Conservation (phyloP, 2,797 vertebrate genomes). For the Petrocephalus schoutedeni region DNA sequence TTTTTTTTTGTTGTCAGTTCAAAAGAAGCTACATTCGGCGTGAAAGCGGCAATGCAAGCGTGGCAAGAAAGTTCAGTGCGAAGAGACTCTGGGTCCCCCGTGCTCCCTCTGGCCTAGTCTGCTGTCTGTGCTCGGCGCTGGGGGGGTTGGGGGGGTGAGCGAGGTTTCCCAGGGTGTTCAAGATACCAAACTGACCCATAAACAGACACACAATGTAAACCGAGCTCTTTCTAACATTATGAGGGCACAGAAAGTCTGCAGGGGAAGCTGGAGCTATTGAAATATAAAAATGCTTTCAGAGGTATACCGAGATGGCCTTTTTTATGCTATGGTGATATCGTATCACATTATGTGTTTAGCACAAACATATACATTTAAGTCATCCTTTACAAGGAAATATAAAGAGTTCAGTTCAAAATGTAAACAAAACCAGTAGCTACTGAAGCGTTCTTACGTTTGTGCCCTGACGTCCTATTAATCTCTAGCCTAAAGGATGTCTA, state of each 20-base stretch:
- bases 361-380: constrained; percentile 2
- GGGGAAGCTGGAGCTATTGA: not conserved
- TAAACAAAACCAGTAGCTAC: not conserved
- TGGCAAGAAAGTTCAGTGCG: constrained; percentile 32
- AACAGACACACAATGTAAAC: not conserved
- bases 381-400: not conserved
- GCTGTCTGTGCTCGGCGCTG: not conserved
- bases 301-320: not conserved
- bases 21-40: constrained; percentile 51
- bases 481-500: not conserved
- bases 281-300: not conserved
- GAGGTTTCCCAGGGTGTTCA: not conserved
- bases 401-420: not conserved
- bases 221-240: not conserved
- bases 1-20: constrained; percentile 29
- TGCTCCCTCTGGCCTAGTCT: constrained; percentile 14
- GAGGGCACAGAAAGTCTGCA: not conserved
- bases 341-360: not conserved
- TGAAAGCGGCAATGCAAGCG: constrained; percentile 42
- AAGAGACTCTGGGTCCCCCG: constrained; percentile 30
- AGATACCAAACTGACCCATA: not conserved
- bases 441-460: not conserved
- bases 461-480: not conserved
- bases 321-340: not conserved
- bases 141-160: too few species aligned